Conservation (phyloP, 2,113 vertebrate species). For the Notothenia rossii region DNA sequence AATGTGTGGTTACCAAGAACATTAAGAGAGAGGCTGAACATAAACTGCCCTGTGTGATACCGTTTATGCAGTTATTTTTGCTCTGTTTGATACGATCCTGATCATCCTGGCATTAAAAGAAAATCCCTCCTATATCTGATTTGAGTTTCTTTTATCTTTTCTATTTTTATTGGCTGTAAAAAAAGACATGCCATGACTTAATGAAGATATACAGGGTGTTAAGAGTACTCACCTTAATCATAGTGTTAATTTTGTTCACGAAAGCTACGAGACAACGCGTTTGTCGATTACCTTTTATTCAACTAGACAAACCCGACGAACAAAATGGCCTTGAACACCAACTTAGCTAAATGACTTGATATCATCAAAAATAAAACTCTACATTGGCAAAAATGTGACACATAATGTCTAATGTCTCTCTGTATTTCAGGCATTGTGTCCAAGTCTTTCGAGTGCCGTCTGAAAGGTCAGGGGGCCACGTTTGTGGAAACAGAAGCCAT, state of each 20-base stretch:
- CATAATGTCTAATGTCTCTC: constrained; percentile 16
- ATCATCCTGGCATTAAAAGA: constrained; percentile 8
- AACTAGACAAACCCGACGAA: too few species aligned
- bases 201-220: too few species aligned
- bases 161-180: too few species aligned
- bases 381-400: neutral
- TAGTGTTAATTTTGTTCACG: too few species aligned
- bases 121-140: neutral
- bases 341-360: too few species aligned
- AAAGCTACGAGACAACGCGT: too few species aligned
- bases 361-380: too few species aligned
- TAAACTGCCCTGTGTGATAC: constrained; percentile 11
- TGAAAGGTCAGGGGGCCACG: constrained; percentile 95
- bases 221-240: too few species aligned
- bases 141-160: too few species aligned
- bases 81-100: constrained; percentile 22
- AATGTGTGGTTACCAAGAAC: neutral
- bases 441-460: constrained; percentile 97
- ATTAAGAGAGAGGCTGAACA: constrained; percentile 10
- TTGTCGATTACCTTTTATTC: too few species aligned
- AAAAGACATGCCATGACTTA: too few species aligned
- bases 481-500: constrained; percentile 90
- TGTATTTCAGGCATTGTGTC: constrained; percentile 92
- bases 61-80: constrained; percentile 12
- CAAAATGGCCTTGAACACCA: too few species aligned